These are phyloP conservation scores for Cynaeus angustus DNA, from an alignment of 2,888 invertebrate species.

Conservation along the genomic window DNA sequence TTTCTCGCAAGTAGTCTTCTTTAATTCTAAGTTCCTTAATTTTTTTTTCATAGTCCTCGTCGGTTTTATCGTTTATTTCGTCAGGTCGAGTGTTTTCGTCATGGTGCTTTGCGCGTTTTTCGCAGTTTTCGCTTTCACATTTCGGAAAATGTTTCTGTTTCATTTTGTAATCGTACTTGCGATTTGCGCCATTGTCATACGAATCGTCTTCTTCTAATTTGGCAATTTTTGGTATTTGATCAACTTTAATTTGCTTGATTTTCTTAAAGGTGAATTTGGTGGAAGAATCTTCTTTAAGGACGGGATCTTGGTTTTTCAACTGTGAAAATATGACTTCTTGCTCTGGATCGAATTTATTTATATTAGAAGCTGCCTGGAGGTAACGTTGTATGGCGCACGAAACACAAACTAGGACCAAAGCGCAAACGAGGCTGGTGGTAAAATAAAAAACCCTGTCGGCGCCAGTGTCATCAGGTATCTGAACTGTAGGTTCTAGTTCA, in stretches of 20 bases:
- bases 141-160: not conserved
- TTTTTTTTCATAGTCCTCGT: conserved; percentile 41
- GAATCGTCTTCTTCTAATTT: conserved; percentile 18
- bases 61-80: conserved; percentile 25
- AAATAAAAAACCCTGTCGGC: conserved; percentile 15
- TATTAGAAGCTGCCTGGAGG: conserved; percentile 11
- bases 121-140: not conserved
- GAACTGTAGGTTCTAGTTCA: not conserved
- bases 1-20: conserved; percentile 46
- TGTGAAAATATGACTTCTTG: conserved; percentile 3
- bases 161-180: not conserved
- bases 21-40: conserved; percentile 47
- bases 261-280: not conserved
- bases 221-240: conserved; percentile 18
- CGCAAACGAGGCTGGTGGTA: conserved; percentile 26
- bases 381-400: conserved; percentile 36
- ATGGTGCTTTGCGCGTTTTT: conserved; percentile 3
- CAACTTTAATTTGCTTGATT: not conserved
- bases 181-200: not conserved
- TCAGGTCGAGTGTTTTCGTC: conserved; percentile 15
- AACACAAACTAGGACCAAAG: conserved; percentile 20
- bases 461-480: not conserved
- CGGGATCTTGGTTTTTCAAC: conserved; percentile 11
- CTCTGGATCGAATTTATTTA: conserved; percentile 18
- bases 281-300: not conserved